Percentiles rank a stretch among this genome's conserved stretches.
Conservation (phyloP, 2,113 vertebrate genomes). For the Sorex fumeus region DNA sequence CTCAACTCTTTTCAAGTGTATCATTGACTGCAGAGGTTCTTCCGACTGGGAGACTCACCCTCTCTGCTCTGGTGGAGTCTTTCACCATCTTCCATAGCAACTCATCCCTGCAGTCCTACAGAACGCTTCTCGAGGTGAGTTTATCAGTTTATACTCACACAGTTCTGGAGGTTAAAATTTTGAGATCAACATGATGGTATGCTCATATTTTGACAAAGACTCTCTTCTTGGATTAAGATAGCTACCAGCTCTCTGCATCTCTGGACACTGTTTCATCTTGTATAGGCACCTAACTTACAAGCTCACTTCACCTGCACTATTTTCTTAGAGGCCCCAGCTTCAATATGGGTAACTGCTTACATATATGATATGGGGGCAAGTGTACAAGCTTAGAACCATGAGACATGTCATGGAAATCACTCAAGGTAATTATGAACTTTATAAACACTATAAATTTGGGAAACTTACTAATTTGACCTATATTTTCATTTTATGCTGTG, state of each 20-base stretch:
- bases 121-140: constrained; percentile 87
- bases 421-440: neutral
- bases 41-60: constrained; percentile 61
- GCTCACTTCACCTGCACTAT: neutral
- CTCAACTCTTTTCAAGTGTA: constrained; percentile 87
- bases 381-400: neutral
- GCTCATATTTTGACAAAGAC: neutral
- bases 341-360: neutral
- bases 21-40: constrained; percentile 81
- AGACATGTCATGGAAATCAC: neutral
- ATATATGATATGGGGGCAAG: neutral
- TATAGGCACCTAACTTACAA: neutral
- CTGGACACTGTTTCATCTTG: neutral
- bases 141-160: fast-evolving
- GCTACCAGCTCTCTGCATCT: neutral
- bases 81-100: constrained; percentile 78
- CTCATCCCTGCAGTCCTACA: constrained; percentile 71
- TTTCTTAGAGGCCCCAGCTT: neutral
- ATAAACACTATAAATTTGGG: neutral
- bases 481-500: neutral
- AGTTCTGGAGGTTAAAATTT: neutral
- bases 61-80: constrained; percentile 85
- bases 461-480: neutral
- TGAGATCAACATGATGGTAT: neutral
- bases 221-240: neutral